Percentiles rank a stretch among this genome's conserved stretches.
phyloP scores from a whole-genome alignment of 1,140 invertebrate genomes.

The Rhagoletis pomonella region DNA sequence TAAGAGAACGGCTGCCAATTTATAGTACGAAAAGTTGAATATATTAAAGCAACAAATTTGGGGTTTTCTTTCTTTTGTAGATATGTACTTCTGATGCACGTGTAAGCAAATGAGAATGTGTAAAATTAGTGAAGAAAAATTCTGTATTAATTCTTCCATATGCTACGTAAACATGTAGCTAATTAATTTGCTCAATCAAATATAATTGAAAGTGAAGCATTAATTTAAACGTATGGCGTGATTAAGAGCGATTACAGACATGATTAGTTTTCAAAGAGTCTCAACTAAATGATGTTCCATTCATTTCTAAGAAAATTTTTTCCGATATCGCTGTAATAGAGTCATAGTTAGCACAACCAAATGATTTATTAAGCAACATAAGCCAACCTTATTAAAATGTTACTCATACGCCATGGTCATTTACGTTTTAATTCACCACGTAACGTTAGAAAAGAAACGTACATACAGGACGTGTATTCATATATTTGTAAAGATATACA shows the following conservation, averaged over 20 bases:
- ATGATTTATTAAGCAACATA: slow-evolving; percentile 6
- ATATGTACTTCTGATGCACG: too few relatives aligned
- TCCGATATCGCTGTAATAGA: background rate
- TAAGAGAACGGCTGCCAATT: too few relatives aligned
- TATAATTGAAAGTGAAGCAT: background rate
- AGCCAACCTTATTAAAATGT: slow-evolving; percentile 27
- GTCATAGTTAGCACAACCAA: background rate
- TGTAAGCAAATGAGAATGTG: too few relatives aligned
- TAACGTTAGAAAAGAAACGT: background rate
- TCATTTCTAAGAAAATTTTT: background rate
- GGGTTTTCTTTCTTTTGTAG: too few relatives aligned
- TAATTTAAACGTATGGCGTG: background rate
- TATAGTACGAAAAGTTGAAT: too few relatives aligned
- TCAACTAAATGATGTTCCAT: background rate
- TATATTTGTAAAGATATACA: too few relatives aligned
- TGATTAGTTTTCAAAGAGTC: background rate
- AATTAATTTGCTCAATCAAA: background rate
- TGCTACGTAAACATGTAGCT: too few relatives aligned
- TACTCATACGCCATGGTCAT: slow-evolving; percentile 26
- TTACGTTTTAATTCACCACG: background rate
- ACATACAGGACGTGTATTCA: background rate
- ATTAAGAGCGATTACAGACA: background rate
- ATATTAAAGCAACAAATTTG: too few relatives aligned
- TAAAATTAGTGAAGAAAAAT: too few relatives aligned
- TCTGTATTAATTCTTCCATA: too few relatives aligned